Evolutionary conservation across 2,113 vertebrate genomes (phyloP), one percentile per base, ranked within the genome.

Genomic region (Cebidichthys violaceus): DNA sequence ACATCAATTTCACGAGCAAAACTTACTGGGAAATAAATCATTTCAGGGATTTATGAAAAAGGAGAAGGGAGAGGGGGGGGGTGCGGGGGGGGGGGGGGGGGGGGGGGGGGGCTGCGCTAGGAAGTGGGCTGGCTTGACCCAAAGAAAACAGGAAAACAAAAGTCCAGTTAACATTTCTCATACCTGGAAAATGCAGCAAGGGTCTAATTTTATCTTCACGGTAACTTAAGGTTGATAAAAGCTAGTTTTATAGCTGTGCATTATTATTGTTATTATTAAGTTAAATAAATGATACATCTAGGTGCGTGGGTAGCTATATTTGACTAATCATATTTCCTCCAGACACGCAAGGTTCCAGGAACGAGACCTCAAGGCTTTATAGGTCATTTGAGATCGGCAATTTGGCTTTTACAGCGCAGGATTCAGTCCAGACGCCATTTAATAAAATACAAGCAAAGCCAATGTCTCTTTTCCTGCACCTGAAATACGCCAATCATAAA

Each of bases 11-110:
- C 88, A 94, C 64, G 68, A 93, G 92, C 84, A 89, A 79, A 92
- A 92, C 75, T 94, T 93, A 89, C 89, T 80, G 75, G 86, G 79
- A 86, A 93, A 95, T 95, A 94, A 95, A 95, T 94, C 91, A 94
- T 90, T 91, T 91, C 45, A 70, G 83, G 82, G 82, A 93, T 85
- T 88, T 75, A 86, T 90, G 72, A 74, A 81, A 89, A 82, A 70
- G 20, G 55, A 77, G 71, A 64, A 68, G 31, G 64, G 54, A 69
- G 61, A 78, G 29, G 41, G 5, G 41, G 68, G 70, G 59, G 55
- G 4, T 43, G n/a, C n/a, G 31, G 64, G 54, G 66, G 61, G 76
- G 29, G 41, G 5, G 41, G 68, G 70, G 59, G 55, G 70, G 20
- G 6, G 57, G 50, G 41, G 65, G 70, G 62, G 60, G 2, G n/a